These are phyloP conservation scores for Coturnix japonica DNA, from an alignment of 2,113 vertebrate species.

Conservation along the genomic window DNA sequence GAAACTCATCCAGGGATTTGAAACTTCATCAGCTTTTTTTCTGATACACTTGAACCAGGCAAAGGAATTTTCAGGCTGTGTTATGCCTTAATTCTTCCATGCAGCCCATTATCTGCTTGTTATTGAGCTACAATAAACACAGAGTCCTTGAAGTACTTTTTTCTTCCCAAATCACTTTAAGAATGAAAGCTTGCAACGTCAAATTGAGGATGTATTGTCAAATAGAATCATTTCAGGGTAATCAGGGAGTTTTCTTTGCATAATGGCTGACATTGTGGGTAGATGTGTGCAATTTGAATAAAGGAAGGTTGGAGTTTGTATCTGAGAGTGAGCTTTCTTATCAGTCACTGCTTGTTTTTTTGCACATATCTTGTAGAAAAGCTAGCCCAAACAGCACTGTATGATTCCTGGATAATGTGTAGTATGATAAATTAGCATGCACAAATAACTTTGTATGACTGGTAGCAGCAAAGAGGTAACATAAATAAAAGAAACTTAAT, in stretches of 20 bases:
- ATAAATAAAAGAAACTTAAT: conserved; percentile 81
- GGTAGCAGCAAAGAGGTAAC: conserved; percentile 64
- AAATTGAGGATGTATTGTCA: not conserved
- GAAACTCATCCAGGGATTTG: conserved; percentile 54
- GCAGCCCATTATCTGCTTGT: conserved; percentile 45
- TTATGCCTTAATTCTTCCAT: conserved; percentile 56
- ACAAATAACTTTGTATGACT: conserved; percentile 55
- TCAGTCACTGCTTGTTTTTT: not conserved
- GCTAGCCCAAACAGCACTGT: not conserved
- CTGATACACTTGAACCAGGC: not conserved
- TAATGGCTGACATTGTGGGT: not conserved
- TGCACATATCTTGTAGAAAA: not conserved
- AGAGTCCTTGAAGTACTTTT: conserved; percentile 14
- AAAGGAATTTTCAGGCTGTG: conserved; percentile 36
- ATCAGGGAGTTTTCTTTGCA: not conserved
- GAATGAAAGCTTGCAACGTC: not conserved
- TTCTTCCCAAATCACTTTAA: conserved; percentile 5
- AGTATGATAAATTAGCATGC: conserved; percentile 45
- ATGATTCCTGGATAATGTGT: conserved; percentile 27
- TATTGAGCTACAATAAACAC: conserved; percentile 40
- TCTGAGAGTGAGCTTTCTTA: not conserved
- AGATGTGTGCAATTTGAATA: not conserved
- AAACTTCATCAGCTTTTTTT: conserved; percentile 60
- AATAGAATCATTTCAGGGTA: not conserved
- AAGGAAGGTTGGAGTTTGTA: not conserved